These are phyloP conservation scores for Punctoribates punctum DNA, from an alignment of 2,888 invertebrate genomes.

Conservation along the genomic window DNA sequence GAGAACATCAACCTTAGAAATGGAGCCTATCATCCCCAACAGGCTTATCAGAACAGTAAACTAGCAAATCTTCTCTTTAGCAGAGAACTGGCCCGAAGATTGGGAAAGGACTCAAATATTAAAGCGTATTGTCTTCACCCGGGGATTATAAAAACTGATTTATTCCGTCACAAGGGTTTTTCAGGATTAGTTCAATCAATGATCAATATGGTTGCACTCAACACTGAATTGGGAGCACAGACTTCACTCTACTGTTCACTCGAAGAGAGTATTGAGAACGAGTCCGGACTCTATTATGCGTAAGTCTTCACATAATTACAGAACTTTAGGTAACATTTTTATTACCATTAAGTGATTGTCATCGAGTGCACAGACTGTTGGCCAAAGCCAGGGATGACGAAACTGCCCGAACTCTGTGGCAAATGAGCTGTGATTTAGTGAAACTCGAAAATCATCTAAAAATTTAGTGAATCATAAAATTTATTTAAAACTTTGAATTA, in stretches of 20 bases:
- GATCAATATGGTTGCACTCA: background rate
- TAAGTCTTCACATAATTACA: no score
- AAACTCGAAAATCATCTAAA: constrained; percentile 16
- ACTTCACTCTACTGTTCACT: constrained; percentile 66
- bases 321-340: no score
- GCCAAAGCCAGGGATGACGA: constrained; percentile 43
- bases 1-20: constrained; percentile 50
- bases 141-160: constrained; percentile 54
- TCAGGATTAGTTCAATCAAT: no score
- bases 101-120: constrained; percentile 52
- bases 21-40: constrained; percentile 47
- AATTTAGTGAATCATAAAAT: no score
- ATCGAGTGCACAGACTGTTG: background rate
- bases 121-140: constrained; percentile 56
- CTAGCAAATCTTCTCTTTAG: constrained; percentile 54
- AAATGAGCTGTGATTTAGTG: constrained; percentile 46
- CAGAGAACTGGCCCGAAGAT: constrained; percentile 50
- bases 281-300: constrained; percentile 50
- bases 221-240: constrained; percentile 61
- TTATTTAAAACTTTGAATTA: no score
- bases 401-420: constrained; percentile 47
- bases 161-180: constrained; percentile 50
- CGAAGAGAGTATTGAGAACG: constrained; percentile 51
- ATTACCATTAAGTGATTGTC: constrained; percentile 8
- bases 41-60: constrained; percentile 53